phyloP scores from a whole-genome alignment of 53 echinoderm and acorn worm genomes.

The Temnopleurus reevesii region DNA sequence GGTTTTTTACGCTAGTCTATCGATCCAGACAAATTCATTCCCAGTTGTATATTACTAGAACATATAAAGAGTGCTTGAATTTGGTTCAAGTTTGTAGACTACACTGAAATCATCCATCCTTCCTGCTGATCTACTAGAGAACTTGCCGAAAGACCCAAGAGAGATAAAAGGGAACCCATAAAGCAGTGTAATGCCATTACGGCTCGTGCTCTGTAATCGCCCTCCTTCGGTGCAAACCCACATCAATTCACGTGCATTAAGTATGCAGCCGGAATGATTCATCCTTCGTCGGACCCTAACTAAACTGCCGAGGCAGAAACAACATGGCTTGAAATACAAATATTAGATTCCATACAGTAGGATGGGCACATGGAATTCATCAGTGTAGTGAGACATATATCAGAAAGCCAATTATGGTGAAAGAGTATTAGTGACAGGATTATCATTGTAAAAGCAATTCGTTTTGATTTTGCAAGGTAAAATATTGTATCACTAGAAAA shows the following conservation, averaged over 20 bases:
- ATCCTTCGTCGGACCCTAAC: not conserved
- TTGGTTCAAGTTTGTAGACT: too few species aligned
- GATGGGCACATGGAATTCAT: slow-evolving; percentile 4
- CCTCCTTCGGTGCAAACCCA: not conserved
- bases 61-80: too few species aligned
- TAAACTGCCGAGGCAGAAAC: not conserved
- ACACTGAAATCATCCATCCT: not conserved
- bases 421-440: not conserved
- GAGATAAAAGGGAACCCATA: not conserved
- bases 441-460: too few species aligned
- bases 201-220: slow-evolving; percentile 7
- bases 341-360: not conserved
- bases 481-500: too few species aligned
- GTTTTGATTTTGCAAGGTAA: too few species aligned
- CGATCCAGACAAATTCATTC: too few species aligned
- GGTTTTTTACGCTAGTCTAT: too few species aligned
- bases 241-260: slow-evolving; percentile 32
- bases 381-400: too few species aligned
- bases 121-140: not conserved
- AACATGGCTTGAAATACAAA: slow-evolving; percentile 3
- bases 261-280: slow-evolving; percentile 10
- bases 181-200: slow-evolving; percentile 36
- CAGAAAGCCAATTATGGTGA: too few species aligned
- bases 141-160: not conserved
- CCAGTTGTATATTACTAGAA: too few species aligned